Base-by-base conservation (phyloP, 2,888 invertebrate species). In the Nudaria mundana region DNA sequence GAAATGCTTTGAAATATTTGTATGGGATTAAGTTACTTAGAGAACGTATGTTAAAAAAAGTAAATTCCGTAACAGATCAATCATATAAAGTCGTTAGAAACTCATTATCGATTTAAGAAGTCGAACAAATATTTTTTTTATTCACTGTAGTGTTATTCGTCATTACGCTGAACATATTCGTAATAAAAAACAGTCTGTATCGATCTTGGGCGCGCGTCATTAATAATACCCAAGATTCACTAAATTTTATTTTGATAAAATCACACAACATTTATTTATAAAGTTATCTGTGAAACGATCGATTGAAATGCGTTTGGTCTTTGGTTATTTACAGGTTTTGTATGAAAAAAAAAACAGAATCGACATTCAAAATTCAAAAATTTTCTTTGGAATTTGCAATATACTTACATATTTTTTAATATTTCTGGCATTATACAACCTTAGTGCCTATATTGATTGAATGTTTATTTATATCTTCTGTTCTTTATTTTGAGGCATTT, bases 211-310 rank as follows among this genome's bases (percentile, higher is more conserved):
- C 48, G 42, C 33, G 51, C 58, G 63, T 70, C 75, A 71, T 76
- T 75, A 71, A 70, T 75, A 77, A 71, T 66, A 48, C 32, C 48
- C 44, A 52, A 63, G 69, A 69, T 66, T 61, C 64, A 54, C 67
- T 67, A 66, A 73, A 64, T 48, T 64, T 38, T 60, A 64, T 48
- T 64, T 38, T 60, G 79, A 80, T 79, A 78, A 74, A 66, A 76
- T 77, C 76, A 55, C 54, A 67, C 72, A 71, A 71, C 71, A n/a
- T n/a, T n/a, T n/a, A n/a, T 63, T 63, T 54, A 51, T 46, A 56
- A 30, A 44, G 48, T 66, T 71, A 79, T 76, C 75, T 51, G 48
- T 48, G 58, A 40, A 66, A 72, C 67, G 54, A 82, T 80, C 77
- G 63, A 56, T 51, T 62, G 56, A 54, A 63, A 72, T 75, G 22